Percentiles rank a stretch among this genome's conserved stretches.
Conservation (phyloP, 2,797 vertebrate species). For the Orestias chungarensis region DNA sequence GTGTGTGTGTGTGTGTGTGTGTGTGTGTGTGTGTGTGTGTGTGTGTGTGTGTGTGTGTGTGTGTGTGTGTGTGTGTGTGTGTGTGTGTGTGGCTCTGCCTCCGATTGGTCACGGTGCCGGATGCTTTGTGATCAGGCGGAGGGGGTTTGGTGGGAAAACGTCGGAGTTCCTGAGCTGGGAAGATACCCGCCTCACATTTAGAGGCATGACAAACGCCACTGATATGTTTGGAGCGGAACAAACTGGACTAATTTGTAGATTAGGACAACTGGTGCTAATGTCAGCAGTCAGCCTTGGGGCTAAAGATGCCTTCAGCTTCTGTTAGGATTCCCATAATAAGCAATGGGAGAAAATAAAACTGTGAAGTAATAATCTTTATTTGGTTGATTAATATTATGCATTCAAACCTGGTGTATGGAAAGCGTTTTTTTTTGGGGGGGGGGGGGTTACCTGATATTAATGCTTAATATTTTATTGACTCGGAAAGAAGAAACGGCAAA, state of each 20-base stretch:
- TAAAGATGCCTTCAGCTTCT: slow-evolving; percentile 88
- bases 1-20: slow-evolving; percentile 5
- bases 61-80: slow-evolving; percentile 14
- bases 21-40: slow-evolving; percentile 15
- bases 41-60: slow-evolving; percentile 6
- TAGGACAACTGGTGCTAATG: slow-evolving; percentile 87
- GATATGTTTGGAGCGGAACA: slow-evolving; percentile 85
- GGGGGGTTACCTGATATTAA: neutral
- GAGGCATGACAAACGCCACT: slow-evolving; percentile 83
- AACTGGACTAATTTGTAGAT: slow-evolving; percentile 93
- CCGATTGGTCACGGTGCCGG: slow-evolving; percentile 89
- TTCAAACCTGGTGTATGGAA: neutral
- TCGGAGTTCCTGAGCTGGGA: slow-evolving; percentile 78
- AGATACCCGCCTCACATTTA: slow-evolving; percentile 86
- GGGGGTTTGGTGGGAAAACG: slow-evolving; percentile 89
- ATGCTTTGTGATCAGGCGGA: slow-evolving; percentile 84
- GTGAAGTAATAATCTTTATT: neutral
- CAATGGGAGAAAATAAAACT: neutral
- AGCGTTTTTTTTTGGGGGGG: neutral
- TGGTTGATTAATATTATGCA: neutral
- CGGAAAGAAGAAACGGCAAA: neutral
- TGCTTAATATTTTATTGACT: neutral
- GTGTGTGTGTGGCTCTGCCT: slow-evolving; percentile 76
- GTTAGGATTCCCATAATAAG: slow-evolving; percentile 38
- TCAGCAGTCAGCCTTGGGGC: slow-evolving; percentile 87